A percentile compares a stretch with the other conserved stretches of the same genome.
Evolutionary conservation across 2,113 vertebrate genomes (phyloP).

Genomic region (Corvus hawaiiensis): DNA sequence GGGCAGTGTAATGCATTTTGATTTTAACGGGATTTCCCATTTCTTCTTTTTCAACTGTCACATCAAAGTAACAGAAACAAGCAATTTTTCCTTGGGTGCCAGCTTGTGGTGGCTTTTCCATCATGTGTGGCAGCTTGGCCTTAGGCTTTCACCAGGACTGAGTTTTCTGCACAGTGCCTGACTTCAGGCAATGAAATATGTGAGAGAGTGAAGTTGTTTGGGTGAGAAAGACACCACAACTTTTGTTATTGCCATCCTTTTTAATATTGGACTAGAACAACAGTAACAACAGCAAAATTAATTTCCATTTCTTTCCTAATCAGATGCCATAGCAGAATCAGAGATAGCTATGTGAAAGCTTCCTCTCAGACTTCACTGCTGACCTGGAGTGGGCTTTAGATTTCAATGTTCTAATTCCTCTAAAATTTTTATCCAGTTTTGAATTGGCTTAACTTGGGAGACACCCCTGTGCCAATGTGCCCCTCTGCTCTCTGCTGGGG

Average conservation of each 20-base stretch:
- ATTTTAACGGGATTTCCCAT: neutral
- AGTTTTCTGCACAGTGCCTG: neutral
- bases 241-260: neutral
- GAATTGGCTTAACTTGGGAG: neutral
- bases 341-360: neutral
- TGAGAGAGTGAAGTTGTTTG: neutral
- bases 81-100: neutral
- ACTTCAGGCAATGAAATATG: neutral
- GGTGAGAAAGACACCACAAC: neutral
- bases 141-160: neutral
- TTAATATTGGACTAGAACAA: neutral
- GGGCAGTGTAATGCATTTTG: neutral
- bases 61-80: neutral
- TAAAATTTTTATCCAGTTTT: neutral
- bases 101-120: neutral
- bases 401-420: neutral
- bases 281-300: neutral
- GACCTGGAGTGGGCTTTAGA: neutral
- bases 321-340: neutral
- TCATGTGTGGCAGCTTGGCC: accelerated
- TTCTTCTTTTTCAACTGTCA: neutral
- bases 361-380: neutral
- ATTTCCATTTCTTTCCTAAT: neutral
- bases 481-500: neutral
- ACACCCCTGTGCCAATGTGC: neutral